Evolutionary conservation across 37 sponge, comb jelly and placozoan species (phyloP).

Genomic region (Trichoplax adhaerens): DNA sequence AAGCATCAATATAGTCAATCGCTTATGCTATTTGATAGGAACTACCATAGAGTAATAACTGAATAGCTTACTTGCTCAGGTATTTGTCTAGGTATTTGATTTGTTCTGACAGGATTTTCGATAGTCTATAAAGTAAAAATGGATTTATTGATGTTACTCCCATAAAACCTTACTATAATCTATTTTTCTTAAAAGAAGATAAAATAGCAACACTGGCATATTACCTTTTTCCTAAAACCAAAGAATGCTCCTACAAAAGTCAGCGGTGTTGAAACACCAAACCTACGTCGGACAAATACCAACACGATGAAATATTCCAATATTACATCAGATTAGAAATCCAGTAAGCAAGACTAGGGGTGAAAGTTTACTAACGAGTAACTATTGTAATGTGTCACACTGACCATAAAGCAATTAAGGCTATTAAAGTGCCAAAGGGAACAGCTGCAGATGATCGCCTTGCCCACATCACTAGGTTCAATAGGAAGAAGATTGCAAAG

Average conservation of each 20-base stretch:
- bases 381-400: background rate
- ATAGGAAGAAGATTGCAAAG: constrained; percentile 67
- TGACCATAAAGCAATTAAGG: constrained; percentile 74
- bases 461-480: constrained; percentile 87
- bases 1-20: constrained; percentile 19
- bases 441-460: constrained; percentile 85
- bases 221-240: constrained; percentile 70
- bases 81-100: constrained; percentile 96
- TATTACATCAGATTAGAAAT: background rate
- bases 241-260: constrained; percentile 93
- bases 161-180: constrained; percentile 1
- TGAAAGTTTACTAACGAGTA: background rate
- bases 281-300: constrained; percentile 15
- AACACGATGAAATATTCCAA: background rate
- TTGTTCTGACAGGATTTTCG: constrained; percentile 67
- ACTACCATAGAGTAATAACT: no score
- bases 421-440: constrained; percentile 88
- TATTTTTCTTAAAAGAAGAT: background rate
- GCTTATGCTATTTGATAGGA: no score
- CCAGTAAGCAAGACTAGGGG: background rate
- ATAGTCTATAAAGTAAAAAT: constrained; percentile 1
- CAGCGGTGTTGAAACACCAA: constrained; percentile 87
- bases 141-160: background rate
- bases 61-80: constrained; percentile 51
- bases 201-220: background rate